A percentile compares a stretch with the other conserved stretches of the same genome.
These are phyloP conservation scores for Micrastur ruficollis DNA, from an alignment of 2,797 vertebrate genomes.

Conservation along the genomic window DNA sequence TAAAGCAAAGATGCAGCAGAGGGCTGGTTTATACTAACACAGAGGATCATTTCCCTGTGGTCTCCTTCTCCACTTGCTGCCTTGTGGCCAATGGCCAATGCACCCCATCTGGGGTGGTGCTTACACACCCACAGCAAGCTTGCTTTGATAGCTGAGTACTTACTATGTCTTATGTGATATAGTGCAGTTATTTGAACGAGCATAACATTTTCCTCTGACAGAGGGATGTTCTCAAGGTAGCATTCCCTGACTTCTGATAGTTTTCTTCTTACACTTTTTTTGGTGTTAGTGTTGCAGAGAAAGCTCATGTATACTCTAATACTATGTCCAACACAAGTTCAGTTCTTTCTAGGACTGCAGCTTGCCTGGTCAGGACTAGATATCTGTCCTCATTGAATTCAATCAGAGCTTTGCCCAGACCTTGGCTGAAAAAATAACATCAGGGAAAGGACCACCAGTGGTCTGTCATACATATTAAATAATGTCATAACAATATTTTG, in stretches of 20 bases:
- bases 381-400: neutral
- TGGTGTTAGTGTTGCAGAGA: neutral
- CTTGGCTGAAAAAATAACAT: neutral
- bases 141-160: neutral
- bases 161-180: neutral
- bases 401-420: neutral
- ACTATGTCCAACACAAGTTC: neutral
- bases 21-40: neutral
- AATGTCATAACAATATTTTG: neutral
- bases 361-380: neutral
- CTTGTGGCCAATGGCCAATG: neutral
- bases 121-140: neutral
- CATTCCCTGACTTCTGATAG: neutral
- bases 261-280: neutral
- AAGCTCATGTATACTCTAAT: neutral
- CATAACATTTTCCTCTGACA: neutral
- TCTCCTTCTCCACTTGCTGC: neutral
- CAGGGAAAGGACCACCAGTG: neutral
- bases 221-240: neutral
- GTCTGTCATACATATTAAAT: neutral
- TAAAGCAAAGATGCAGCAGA: neutral
- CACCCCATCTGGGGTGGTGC: neutral
- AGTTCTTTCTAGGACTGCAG: neutral
- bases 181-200: neutral
- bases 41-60: neutral